Evolutionary conservation across 2,797 vertebrate species (phyloP).

Genomic region (Eleutherodactylus coqui): DNA sequence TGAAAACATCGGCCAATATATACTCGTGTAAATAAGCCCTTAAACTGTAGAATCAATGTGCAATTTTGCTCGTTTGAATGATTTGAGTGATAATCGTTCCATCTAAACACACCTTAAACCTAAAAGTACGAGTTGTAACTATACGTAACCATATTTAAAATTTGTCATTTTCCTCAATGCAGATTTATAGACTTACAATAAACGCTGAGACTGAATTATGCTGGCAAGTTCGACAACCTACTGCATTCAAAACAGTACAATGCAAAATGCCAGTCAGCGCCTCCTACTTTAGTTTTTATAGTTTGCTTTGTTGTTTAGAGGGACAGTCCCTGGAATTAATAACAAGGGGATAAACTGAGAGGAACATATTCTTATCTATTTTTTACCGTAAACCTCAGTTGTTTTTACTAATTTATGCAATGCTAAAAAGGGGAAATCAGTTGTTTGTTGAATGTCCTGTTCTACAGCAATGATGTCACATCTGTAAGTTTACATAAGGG

Average conservation of each 20-base stretch:
- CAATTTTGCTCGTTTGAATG: too few species aligned
- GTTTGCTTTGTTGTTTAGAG: neutral
- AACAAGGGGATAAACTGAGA: neutral
- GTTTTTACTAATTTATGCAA: neutral
- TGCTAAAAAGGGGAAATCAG: neutral
- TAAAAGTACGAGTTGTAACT: too few species aligned
- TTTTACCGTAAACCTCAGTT: neutral
- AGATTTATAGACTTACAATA: too few species aligned
- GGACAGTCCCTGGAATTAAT: neutral
- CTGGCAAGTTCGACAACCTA: too few species aligned
- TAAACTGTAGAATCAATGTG: too few species aligned
- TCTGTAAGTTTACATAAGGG: constrained; percentile 26
- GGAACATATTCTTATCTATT: neutral
- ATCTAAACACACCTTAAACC: too few species aligned
- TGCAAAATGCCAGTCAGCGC: neutral
- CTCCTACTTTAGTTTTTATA: neutral
- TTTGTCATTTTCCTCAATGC: too few species aligned
- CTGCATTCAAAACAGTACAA: neutral
- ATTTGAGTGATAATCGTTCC: too few species aligned
- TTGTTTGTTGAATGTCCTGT: constrained; percentile 20
- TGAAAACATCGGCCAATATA: too few species aligned
- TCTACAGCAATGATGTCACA: constrained; percentile 37
- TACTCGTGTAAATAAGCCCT: too few species aligned
- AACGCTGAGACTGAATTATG: too few species aligned
- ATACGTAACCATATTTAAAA: too few species aligned